Base-by-base conservation (phyloP, 1,140 invertebrate species). In the Habropoda laboriosa region DNA sequence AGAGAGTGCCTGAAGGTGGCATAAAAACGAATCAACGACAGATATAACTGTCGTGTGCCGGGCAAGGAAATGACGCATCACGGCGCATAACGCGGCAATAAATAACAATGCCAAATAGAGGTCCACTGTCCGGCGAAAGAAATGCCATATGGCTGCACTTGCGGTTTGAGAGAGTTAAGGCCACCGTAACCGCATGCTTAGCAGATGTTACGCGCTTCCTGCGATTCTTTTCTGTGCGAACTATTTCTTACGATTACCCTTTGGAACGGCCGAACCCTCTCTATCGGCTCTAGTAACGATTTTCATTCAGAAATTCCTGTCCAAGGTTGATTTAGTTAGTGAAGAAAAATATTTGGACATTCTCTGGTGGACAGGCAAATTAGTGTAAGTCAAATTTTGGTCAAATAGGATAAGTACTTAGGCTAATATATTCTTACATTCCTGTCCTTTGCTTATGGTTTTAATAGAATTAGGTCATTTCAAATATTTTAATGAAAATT, bases 121-220 rank as follows among this genome's bases (percentile, higher is more conserved):
- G 71, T 7, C 55, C 21, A 7, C 0, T 45, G 57, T 8, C 40
- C 61, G 27, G 18, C 16, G 16, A 38, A 49, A 63, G n/a, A 61
- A 30, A 47, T 38, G 2, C 32, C 71, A 63, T 73, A 73, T 63
- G 57, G 42, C 24, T 10, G 18, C 42, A 27, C 40, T 61, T 49
- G 71, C 30, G 71, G 42, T 63, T 47, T 47, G 10, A 27, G 16
- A 18, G 60, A 35, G 57, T 73, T 49, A 63, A 63, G 71, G 32
- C 10, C 42, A 47, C 30, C 21, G 27, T 24, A 60, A 73, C 42
- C 57, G 30, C 57, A 63, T 63, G 57, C 32, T 73, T 63, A n/a
- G 49, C 71, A 73, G 30, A 73, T 73, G 71, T 63, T 63, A 49
- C 57, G n/a, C 42, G 57, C 0, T 49, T 38, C 27, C 68, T 42